A percentile compares a stretch with the other conserved stretches of the same genome.
These are phyloP conservation scores for Chiridota heheva DNA, from an alignment of 35 echinoderm and acorn worm species.

Conservation along the genomic window DNA sequence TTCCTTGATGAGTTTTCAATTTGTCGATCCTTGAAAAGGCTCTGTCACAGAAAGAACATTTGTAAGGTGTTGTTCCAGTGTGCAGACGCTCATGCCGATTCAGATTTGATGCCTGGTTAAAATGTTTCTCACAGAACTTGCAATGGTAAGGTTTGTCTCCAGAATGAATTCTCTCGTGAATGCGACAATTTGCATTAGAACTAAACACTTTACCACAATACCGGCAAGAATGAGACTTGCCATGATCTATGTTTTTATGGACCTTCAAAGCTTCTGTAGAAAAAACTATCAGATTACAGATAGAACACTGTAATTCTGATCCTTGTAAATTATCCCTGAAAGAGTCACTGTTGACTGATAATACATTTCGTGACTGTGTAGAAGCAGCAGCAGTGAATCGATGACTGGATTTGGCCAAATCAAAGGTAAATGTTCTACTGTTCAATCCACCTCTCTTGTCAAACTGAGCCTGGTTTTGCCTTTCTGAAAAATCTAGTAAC, in stretches of 20 bases:
- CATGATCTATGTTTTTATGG: neutral
- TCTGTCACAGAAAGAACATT: slow-evolving; percentile 29
- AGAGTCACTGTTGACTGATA: too few relatives aligned
- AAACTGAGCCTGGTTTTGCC: too few relatives aligned
- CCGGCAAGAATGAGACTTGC: neutral
- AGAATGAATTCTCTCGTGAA: slow-evolving; percentile 33
- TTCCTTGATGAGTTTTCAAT: neutral
- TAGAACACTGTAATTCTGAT: too few relatives aligned
- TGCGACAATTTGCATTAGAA: neutral
- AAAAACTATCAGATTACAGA: too few relatives aligned
- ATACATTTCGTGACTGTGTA: too few relatives aligned
- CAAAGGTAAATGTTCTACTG: too few relatives aligned
- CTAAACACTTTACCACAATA: slow-evolving; percentile 9
- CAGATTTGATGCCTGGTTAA: neutral
- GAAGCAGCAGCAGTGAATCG: too few relatives aligned
- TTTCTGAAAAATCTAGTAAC: too few relatives aligned
- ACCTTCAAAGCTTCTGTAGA: too few relatives aligned
- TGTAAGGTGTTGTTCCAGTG: slow-evolving; percentile 28
- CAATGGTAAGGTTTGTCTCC: slow-evolving; percentile 38
- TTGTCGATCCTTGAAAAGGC: neutral
- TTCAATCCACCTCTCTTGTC: too few relatives aligned
- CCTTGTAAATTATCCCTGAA: too few relatives aligned
- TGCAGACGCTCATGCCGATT: slow-evolving; percentile 20
- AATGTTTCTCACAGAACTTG: slow-evolving; percentile 20
- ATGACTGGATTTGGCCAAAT: too few relatives aligned